A percentile compares a stretch with the other conserved stretches of the same genome.
Evolutionary conservation across 2,888 invertebrate genomes (phyloP).

Genomic region (Lasioglossum pauxillum): DNA sequence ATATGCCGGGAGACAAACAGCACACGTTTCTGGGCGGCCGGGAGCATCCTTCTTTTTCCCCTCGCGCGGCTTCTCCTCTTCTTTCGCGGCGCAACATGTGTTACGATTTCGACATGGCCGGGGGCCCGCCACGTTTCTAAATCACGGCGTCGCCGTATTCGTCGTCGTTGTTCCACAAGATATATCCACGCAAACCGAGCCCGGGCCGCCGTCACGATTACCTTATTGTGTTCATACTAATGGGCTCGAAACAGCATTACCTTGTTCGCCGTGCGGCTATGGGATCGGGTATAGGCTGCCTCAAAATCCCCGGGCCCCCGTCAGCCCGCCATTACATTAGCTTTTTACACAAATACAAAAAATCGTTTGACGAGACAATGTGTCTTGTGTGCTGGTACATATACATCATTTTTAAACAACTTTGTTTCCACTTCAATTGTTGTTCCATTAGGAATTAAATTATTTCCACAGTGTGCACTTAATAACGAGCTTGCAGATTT

Average conservation of each 20-base stretch:
- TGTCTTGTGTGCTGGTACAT: not conserved
- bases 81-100: conserved; percentile 68
- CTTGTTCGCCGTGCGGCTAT: conserved; percentile 38
- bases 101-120: conserved; percentile 74
- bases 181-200: conserved; percentile 60
- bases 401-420: too few relatives aligned
- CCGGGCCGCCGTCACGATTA: conserved; percentile 71
- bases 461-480: too few relatives aligned
- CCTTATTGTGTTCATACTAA: conserved; percentile 79
- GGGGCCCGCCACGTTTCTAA: conserved; percentile 71
- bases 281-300: not conserved
- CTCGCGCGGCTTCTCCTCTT: conserved; percentile 18
- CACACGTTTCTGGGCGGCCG: conserved; percentile 62
- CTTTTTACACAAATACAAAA: too few relatives aligned
- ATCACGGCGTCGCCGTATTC: conserved; percentile 57
- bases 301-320: not conserved
- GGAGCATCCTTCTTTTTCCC: conserved; percentile 55
- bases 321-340: not conserved
- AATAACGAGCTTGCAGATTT: too few relatives aligned
- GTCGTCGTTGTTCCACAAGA: conserved; percentile 56
- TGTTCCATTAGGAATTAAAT: too few relatives aligned
- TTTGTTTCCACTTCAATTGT: too few relatives aligned
- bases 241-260: conserved; percentile 70
- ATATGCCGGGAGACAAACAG: conserved; percentile 50
- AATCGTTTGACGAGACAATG: too few relatives aligned